phyloP scores from a whole-genome alignment of 2,888 invertebrate genomes.

The Drosophila monieri region DNA sequence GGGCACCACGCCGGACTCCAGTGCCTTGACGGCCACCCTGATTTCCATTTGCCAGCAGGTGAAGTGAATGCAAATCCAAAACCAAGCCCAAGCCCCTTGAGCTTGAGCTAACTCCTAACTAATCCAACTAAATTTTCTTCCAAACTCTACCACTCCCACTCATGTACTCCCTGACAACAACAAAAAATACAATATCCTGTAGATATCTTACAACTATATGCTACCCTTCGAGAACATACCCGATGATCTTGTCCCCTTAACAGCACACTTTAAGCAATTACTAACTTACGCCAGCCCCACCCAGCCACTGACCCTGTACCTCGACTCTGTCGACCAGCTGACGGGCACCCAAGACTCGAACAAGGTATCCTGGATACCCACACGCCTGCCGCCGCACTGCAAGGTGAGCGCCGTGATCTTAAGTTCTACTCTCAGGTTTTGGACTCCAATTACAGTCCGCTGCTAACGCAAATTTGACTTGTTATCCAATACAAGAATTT shows the following conservation, averaged over 20 bases:
- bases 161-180: neutral
- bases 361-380: slow-evolving; percentile 98
- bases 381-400: slow-evolving; percentile 93
- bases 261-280: slow-evolving; percentile 97
- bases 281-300: slow-evolving; percentile 91
- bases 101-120: slow-evolving; percentile 7
- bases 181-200: slow-evolving; percentile 18
- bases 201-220: slow-evolving; percentile 96
- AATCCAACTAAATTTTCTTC: slow-evolving; percentile 16
- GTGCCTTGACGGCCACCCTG: slow-evolving; percentile 95
- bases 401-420: slow-evolving; percentile 86
- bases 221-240: slow-evolving; percentile 97
- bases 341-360: slow-evolving; percentile 97
- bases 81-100: neutral
- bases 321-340: slow-evolving; percentile 98
- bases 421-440: slow-evolving; percentile 5
- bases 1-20: slow-evolving; percentile 98
- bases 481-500: neutral
- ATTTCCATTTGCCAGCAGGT: slow-evolving; percentile 98
- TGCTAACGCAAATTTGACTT: slow-evolving; percentile 15
- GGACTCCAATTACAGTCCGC: slow-evolving; percentile 6
- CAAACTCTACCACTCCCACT: slow-evolving; percentile 10
- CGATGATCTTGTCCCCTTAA: slow-evolving; percentile 97
- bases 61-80: slow-evolving; percentile 58
- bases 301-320: slow-evolving; percentile 94